Evolutionary conservation across 2,113 vertebrate species (phyloP).

Genomic region (Elephantulus edwardii): DNA sequence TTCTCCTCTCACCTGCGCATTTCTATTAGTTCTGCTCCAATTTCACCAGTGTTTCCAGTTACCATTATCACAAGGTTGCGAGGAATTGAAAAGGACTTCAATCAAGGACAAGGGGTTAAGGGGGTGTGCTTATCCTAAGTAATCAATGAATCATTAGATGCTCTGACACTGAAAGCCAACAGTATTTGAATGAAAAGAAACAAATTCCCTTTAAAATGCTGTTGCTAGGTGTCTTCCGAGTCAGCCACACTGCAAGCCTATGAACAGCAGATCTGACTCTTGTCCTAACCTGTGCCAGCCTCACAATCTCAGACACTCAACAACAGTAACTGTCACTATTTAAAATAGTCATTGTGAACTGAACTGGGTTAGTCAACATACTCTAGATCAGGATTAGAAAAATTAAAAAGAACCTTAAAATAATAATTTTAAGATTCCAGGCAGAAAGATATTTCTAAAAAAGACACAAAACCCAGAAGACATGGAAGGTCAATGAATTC

Average conservation of each 20-base stretch:
- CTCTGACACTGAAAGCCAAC: background rate
- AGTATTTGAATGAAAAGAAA: background rate
- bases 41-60: background rate
- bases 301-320: too few species aligned
- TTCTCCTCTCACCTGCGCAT: background rate
- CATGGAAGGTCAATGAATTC: background rate
- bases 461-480: background rate
- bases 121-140: too few species aligned
- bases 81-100: too few species aligned
- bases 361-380: too few species aligned
- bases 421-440: background rate
- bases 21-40: background rate
- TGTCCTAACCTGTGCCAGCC: too few species aligned
- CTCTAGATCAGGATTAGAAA: slow-evolving; percentile 28
- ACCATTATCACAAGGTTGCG: too few species aligned
- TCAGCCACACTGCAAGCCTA: too few species aligned
- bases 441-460: background rate
- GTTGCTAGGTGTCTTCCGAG: too few species aligned
- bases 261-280: too few species aligned
- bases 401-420: background rate
- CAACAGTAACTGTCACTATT: too few species aligned
- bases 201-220: background rate
- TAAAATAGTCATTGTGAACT: too few species aligned
- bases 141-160: background rate
- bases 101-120: too few species aligned